These are phyloP conservation scores for Panurus biarmicus DNA, from an alignment of 2,113 vertebrate species.

Conservation along the genomic window DNA sequence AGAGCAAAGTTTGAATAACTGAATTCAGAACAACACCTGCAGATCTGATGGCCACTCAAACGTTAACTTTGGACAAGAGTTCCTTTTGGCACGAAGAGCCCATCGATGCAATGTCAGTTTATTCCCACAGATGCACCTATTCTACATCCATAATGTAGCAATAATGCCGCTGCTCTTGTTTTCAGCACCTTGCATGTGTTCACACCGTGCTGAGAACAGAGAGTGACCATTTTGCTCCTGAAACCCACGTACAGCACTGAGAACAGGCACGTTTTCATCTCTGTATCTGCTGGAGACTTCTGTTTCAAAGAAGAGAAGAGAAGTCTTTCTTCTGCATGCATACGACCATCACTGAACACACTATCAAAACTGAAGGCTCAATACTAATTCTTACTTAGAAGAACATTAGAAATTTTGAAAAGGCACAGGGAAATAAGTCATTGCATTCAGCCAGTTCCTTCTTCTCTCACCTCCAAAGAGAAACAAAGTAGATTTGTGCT, in stretches of 20 bases:
- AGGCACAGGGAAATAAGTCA: not conserved
- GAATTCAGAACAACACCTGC: not conserved
- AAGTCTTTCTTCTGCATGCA: not conserved
- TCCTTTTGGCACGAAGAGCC: not conserved
- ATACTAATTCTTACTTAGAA: not conserved
- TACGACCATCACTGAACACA: rapidly evolving
- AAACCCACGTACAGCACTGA: not conserved
- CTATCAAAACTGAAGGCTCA: not conserved
- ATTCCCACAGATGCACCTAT: not conserved
- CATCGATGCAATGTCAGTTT: not conserved
- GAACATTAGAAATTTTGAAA: not conserved
- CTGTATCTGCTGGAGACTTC: not conserved
- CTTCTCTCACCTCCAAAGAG: not conserved
- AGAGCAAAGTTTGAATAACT: not conserved
- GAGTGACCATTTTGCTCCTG: not conserved
- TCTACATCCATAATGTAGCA: rapidly evolving
- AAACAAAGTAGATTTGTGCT: not conserved
- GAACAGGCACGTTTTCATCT: not conserved
- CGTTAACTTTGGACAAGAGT: not conserved
- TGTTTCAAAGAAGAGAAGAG: not conserved
- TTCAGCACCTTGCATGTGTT: not conserved
- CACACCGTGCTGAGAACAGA: not conserved
- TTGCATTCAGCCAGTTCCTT: not conserved
- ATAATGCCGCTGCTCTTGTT: not conserved
- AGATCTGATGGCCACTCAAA: not conserved